Conservation (phyloP, 2,797 vertebrate species). For the Calcarius lapponicus region DNA sequence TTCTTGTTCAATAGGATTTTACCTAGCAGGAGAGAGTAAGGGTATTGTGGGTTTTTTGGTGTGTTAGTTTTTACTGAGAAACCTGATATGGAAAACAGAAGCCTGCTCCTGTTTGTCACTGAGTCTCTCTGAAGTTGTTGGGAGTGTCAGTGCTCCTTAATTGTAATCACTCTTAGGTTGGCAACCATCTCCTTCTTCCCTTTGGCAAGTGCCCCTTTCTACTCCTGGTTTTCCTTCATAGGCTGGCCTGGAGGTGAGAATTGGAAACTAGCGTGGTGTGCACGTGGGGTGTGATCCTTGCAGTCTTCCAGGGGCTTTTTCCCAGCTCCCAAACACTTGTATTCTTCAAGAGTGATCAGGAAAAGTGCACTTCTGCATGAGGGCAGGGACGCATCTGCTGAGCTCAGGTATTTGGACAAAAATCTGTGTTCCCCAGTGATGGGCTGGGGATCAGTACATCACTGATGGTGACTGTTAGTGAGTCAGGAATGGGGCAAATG, state of each 20-base stretch:
- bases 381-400: fast-evolving
- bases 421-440: background rate
- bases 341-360: background rate
- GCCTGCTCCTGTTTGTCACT: background rate
- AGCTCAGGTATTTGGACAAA: background rate
- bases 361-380: background rate
- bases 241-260: background rate
- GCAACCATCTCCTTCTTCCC: background rate
- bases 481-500: background rate
- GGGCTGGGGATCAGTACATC: background rate
- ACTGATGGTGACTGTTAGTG: background rate
- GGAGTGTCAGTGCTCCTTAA: background rate
- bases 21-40: background rate
- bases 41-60: background rate
- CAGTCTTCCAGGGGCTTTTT: background rate
- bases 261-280: background rate
- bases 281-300: fast-evolving
- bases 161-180: fast-evolving
- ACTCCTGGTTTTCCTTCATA: background rate
- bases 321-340: fast-evolving
- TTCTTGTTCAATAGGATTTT: background rate
- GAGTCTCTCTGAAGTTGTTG: background rate
- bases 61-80: background rate
- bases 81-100: background rate
- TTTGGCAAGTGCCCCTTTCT: background rate